Evolutionary conservation across 2,113 vertebrate genomes (phyloP).

Genomic region (Martes martes): DNA sequence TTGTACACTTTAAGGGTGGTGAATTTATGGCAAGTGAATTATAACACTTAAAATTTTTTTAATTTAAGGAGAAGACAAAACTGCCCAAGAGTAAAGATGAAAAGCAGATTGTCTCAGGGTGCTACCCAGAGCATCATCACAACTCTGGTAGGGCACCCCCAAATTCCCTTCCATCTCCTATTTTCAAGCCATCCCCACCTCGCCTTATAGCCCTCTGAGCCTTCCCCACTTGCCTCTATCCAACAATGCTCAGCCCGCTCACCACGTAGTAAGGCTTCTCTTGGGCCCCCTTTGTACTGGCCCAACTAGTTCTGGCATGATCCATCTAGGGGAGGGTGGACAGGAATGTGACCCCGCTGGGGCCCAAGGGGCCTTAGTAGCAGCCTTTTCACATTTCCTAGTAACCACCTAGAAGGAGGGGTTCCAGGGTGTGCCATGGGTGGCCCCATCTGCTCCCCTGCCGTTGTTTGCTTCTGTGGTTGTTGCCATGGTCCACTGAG

Average conservation of each 20-base stretch:
- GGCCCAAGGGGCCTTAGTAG: not conserved
- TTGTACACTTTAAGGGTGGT: not conserved
- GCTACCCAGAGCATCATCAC: not conserved
- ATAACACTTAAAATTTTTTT: not conserved
- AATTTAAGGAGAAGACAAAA: not conserved
- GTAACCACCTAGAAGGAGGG: not conserved
- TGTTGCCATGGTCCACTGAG: slow-evolving; percentile 37
- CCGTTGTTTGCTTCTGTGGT: not conserved
- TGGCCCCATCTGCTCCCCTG: not conserved
- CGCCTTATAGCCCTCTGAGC: not conserved
- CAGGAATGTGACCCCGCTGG: not conserved
- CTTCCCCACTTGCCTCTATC: not conserved
- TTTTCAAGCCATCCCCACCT: not conserved
- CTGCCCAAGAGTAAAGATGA: not conserved
- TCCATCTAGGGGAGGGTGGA: not conserved
- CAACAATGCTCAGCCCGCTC: not conserved
- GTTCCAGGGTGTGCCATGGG: not conserved
- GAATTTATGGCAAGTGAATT: not conserved
- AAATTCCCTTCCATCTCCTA: not conserved
- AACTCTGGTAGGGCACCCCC: not conserved
- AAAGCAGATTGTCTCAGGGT: not conserved
- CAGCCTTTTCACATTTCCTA: not conserved
- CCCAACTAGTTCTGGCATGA: not conserved
- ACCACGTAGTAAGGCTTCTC: not conserved
- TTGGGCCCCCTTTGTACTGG: not conserved